A percentile compares a stretch with the other conserved stretches of the same genome.
Evolutionary conservation across 2,888 invertebrate genomes (phyloP).

Genomic region (Dasypogon diadema): DNA sequence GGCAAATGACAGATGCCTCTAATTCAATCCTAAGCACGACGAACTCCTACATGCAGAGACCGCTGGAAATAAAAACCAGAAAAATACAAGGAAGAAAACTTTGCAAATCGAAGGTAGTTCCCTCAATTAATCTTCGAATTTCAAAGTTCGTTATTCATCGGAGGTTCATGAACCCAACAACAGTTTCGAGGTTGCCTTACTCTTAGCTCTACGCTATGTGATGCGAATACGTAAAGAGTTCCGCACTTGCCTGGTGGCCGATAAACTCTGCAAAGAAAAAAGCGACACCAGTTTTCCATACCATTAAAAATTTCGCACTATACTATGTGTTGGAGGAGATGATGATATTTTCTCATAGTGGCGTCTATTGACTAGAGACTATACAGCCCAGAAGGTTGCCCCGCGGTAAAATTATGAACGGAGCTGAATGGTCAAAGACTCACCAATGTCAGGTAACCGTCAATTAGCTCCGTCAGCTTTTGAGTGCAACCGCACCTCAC

Average conservation of each 20-base stretch:
- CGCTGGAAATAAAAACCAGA: too few relatives aligned
- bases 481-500: conserved; percentile 1
- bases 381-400: conserved; percentile 5
- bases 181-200: conserved; percentile 41
- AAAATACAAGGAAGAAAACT: not conserved
- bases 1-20: not conserved
- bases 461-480: conserved; percentile 1
- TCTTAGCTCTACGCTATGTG: conserved; percentile 12
- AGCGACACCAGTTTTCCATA: conserved; percentile 32
- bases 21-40: not conserved
- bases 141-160: conserved; percentile 24
- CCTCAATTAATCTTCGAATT: conserved; percentile 37
- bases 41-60: not conserved
- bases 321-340: conserved; percentile 13
- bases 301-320: conserved; percentile 38
- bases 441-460: conserved; percentile 6
- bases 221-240: conserved; percentile 25
- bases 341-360: conserved; percentile 27
- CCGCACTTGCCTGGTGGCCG: conserved; percentile 14
- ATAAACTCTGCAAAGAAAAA: conserved; percentile 18
- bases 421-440: not conserved
- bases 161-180: conserved; percentile 34
- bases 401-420: not conserved
- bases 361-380: not conserved
- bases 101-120: conserved; percentile 28